A percentile compares a stretch with the other conserved stretches of the same genome.
These are phyloP conservation scores for Cataglyphis hispanica DNA, from an alignment of 1,140 invertebrate genomes.

Conservation along the genomic window DNA sequence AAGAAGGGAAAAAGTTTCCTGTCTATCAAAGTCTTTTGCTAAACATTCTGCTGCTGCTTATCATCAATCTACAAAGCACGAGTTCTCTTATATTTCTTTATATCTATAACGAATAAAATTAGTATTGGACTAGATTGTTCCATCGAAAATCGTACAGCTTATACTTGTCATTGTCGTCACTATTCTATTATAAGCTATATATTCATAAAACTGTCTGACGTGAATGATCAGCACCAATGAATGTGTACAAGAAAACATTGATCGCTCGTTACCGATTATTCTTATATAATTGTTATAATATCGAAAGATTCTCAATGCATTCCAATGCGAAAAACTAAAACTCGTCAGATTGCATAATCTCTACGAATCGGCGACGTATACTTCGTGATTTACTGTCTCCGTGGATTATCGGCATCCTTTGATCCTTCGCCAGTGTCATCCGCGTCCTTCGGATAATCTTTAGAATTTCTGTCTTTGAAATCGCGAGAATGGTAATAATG, in stretches of 20 bases:
- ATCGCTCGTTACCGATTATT: slow-evolving; percentile 62
- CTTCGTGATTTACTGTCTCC: slow-evolving; percentile 69
- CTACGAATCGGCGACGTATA: not conserved
- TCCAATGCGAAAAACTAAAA: slow-evolving; percentile 28
- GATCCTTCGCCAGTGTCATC: slow-evolving; percentile 71
- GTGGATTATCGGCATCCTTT: slow-evolving; percentile 74
- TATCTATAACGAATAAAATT: slow-evolving; percentile 65
- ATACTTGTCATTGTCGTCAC: slow-evolving; percentile 46
- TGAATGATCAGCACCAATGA: slow-evolving; percentile 55
- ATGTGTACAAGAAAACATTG: slow-evolving; percentile 68
- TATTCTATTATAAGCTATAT: slow-evolving; percentile 65
- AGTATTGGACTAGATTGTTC: slow-evolving; percentile 67
- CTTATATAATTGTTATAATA: slow-evolving; percentile 53
- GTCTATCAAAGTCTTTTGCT: slow-evolving; percentile 47
- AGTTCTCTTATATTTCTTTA: slow-evolving; percentile 35
- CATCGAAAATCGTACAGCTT: slow-evolving; percentile 63
- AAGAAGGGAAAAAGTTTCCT: slow-evolving; percentile 32
- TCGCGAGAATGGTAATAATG: slow-evolving; percentile 78
- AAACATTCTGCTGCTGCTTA: slow-evolving; percentile 59
- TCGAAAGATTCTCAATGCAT: slow-evolving; percentile 38
- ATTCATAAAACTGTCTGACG: slow-evolving; percentile 37
- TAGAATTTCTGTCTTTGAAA: slow-evolving; percentile 79
- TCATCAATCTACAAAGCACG: slow-evolving; percentile 59
- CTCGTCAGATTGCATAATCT: slow-evolving; percentile 4
- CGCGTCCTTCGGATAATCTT: slow-evolving; percentile 75